Percentiles rank a stretch among this genome's conserved stretches.
These are phyloP conservation scores for Pinctada fucata DNA, from an alignment of 2,888 invertebrate genomes.

Conservation along the genomic window DNA sequence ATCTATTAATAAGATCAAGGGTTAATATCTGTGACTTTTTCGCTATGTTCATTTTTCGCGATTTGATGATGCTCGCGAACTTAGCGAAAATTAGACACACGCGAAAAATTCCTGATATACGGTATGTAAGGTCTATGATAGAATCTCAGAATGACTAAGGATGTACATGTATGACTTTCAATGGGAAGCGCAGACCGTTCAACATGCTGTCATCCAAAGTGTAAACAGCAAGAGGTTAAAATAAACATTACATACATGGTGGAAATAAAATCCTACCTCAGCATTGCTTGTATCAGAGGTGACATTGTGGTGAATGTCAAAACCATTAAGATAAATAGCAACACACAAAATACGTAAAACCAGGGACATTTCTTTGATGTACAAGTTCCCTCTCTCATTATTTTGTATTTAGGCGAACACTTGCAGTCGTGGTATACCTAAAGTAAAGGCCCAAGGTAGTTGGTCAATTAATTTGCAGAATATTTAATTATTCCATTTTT, in stretches of 20 bases:
- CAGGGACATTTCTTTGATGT: conserved; percentile 45
- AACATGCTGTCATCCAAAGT: too few species aligned
- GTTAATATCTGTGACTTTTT: too few species aligned
- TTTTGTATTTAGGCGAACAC: background rate
- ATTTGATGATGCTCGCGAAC: too few species aligned
- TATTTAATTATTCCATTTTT: background rate
- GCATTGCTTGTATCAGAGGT: conserved; percentile 49
- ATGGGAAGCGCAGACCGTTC: too few species aligned
- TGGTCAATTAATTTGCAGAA: background rate
- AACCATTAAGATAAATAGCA: conserved; percentile 53
- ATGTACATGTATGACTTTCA: too few species aligned
- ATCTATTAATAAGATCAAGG: too few species aligned
- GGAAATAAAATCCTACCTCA: conserved; percentile 39
- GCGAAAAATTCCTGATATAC: too few species aligned
- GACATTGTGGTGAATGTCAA: conserved; percentile 58
- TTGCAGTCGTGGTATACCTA: conserved; percentile 26
- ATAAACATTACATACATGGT: background rate
- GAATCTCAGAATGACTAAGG: too few species aligned
- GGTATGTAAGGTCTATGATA: too few species aligned
- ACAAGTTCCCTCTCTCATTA: conserved; percentile 44
- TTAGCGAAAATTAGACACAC: too few species aligned
- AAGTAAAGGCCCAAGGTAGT: conserved; percentile 23
- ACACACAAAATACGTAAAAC: conserved; percentile 51
- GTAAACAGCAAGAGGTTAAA: too few species aligned
- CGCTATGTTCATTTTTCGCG: too few species aligned